phyloP scores from a whole-genome alignment of 2,797 vertebrate genomes.

The Anguilla obscura region DNA sequence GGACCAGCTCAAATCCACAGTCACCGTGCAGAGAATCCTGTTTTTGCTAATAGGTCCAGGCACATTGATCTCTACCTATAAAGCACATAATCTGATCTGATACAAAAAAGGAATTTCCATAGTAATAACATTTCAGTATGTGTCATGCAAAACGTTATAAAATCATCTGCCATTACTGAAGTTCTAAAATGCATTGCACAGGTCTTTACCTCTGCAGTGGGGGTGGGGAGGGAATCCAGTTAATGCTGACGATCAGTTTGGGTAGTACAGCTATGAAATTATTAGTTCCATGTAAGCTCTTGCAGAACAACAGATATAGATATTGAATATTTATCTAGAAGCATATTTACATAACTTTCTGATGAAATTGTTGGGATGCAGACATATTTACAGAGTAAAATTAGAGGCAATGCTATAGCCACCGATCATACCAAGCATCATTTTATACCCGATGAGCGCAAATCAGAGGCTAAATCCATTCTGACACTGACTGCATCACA shows the following conservation, averaged over 20 bases:
- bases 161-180: not conserved
- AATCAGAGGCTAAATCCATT: not conserved
- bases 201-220: not conserved
- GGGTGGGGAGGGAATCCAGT: not conserved
- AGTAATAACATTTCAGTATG: not conserved
- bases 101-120: not conserved
- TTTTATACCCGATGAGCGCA: not conserved
- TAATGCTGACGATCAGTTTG: not conserved
- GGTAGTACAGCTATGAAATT: not conserved
- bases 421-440: not conserved
- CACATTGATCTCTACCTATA: not conserved
- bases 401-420: not conserved
- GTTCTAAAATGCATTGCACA: not conserved
- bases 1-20: conserved; percentile 31
- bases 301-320: not conserved
- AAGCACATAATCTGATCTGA: not conserved
- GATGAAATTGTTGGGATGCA: not conserved
- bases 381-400: not conserved
- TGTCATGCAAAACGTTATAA: not conserved
- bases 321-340: not conserved
- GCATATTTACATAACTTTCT: conserved; percentile 3
- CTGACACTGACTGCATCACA: not conserved
- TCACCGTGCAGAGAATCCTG: not conserved
- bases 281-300: not conserved
- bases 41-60: not conserved